Evolutionary conservation across 2,888 invertebrate species (phyloP).

Genomic region (Napeogenes inachia): DNA sequence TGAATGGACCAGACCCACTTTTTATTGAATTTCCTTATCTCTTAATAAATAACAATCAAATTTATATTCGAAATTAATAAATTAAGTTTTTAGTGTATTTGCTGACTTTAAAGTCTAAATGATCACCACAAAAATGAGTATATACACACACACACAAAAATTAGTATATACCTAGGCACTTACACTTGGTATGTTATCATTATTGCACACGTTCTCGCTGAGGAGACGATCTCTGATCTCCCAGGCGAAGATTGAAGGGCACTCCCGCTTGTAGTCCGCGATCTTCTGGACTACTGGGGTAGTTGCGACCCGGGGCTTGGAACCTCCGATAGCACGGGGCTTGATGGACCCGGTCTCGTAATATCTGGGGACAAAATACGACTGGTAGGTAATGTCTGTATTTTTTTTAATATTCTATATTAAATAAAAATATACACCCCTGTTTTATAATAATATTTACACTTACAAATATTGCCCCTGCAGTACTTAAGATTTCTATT

Average conservation of each 20-base stretch:
- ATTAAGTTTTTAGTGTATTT: no score
- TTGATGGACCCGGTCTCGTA: conserved; percentile 99
- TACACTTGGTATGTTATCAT: conserved; percentile 98
- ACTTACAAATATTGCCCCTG: conserved; percentile 10
- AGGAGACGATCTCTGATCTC: conserved; percentile 96
- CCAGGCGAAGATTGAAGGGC: conserved; percentile 99
- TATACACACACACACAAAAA: not conserved
- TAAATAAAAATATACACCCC: not conserved
- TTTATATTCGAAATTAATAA: no score
- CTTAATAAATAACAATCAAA: no score
- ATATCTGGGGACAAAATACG: conserved; percentile 83
- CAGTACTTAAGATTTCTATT: conserved; percentile 19
- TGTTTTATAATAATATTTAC: conserved; percentile 6
- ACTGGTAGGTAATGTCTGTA: not conserved
- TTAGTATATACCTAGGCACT: conserved; percentile 72
- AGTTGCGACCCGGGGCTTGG: conserved; percentile 96
- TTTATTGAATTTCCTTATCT: no score
- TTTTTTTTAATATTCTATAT: not conserved
- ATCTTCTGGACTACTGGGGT: conserved; percentile 96
- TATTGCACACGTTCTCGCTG: conserved; percentile 96
- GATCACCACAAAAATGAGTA: no score
- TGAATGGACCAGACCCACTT: no score
- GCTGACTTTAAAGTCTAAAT: no score
- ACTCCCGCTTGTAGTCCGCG: conserved; percentile 97
- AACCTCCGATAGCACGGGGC: conserved; percentile 97